Base-by-base conservation (phyloP, 2,888 invertebrate genomes). In the Cacoxenus indagator region DNA sequence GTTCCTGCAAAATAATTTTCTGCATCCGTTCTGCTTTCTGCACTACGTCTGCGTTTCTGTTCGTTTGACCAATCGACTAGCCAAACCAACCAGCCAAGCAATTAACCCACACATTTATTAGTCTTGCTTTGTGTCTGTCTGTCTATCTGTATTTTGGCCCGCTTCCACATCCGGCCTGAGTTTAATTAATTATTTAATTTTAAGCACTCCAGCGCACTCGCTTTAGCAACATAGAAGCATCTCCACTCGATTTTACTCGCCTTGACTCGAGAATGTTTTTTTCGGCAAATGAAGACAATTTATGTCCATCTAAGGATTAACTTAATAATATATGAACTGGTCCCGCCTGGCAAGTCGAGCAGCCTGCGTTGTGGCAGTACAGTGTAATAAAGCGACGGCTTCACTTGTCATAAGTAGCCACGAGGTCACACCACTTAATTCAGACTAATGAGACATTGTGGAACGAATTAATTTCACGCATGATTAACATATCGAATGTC, bases 401-500 rank as follows among this genome's bases (percentile, higher is more conserved):
- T 14, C 31, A n/a, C 45, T 31, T 31, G 24, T 64, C 55, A 46
- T 46, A 65, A 65, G 65, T 64, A 73, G 61, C 70, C 75, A 74
- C 75, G 75, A 74, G 83, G 78, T 72, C 78, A 77, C 77, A 79
- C 73, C 77, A 77, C 73, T 79, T 84, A 84, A 84, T 84, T 77
- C 84, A 84, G 84, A 81, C 84, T 83, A 84, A 84, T 84, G 84
- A 78, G 82, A 81, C 84, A 79, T 76, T 81, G 83, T 78, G 82
- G 78, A 80, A 77, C 80, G 82, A 84, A 84, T 84, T 84, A 84
- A 84, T 84, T 84, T 84, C 78, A 83, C 80, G 84, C 84, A 83
- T 84, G 84, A 84, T 84, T 84, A 84, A 84, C 84, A 83, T 84
- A 82, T 81, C 83, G 84, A 78, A 78, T 75, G 74, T n/a, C n/a